A percentile compares a stretch with the other conserved stretches of the same genome.
Evolutionary conservation across 2,888 invertebrate genomes (phyloP).

Genomic region (Chrysodeixis includens): DNA sequence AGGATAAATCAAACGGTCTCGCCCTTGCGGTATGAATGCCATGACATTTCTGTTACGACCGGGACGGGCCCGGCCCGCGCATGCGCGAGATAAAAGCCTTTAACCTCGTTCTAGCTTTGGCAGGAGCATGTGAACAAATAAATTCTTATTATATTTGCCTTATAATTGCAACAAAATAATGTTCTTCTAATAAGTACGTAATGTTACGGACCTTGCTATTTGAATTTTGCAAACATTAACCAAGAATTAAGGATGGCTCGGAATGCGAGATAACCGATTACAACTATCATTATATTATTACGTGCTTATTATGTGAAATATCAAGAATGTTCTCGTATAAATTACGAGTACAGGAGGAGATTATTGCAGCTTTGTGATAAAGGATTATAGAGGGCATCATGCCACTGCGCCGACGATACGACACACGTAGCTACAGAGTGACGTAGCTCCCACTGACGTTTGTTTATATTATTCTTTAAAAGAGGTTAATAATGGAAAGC

Average conservation of each 20-base stretch:
- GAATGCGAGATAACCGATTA: slow-evolving; percentile 7
- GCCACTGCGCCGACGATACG: slow-evolving; percentile 30
- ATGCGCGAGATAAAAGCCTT: slow-evolving; percentile 58
- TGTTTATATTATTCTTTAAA: slow-evolving; percentile 37
- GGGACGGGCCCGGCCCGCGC: slow-evolving; percentile 60
- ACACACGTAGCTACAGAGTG: slow-evolving; percentile 26
- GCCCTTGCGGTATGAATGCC: slow-evolving; percentile 77
- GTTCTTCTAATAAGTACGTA: slow-evolving; percentile 1
- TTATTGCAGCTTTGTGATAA: slow-evolving; percentile 28
- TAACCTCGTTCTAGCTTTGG: slow-evolving; percentile 67
- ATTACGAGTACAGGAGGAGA: slow-evolving; percentile 21
- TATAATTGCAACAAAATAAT: background rate
- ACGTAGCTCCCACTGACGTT: slow-evolving; percentile 34
- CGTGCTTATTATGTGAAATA: slow-evolving; percentile 32
- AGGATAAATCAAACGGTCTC: slow-evolving; percentile 61
- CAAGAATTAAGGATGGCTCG: slow-evolving; percentile 7
- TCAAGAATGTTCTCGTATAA: slow-evolving; percentile 20
- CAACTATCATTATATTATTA: slow-evolving; percentile 20
- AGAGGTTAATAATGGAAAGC: slow-evolving; percentile 58
- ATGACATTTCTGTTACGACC: slow-evolving; percentile 76
- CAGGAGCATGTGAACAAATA: slow-evolving; percentile 73
- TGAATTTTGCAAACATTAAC: slow-evolving; percentile 5
- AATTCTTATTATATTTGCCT: slow-evolving; percentile 7
- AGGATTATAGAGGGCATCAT: slow-evolving; percentile 17
- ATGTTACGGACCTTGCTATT: slow-evolving; percentile 5